Evolutionary conservation across 1,140 invertebrate species (phyloP).

Genomic region (Nephotettix cincticeps): DNA sequence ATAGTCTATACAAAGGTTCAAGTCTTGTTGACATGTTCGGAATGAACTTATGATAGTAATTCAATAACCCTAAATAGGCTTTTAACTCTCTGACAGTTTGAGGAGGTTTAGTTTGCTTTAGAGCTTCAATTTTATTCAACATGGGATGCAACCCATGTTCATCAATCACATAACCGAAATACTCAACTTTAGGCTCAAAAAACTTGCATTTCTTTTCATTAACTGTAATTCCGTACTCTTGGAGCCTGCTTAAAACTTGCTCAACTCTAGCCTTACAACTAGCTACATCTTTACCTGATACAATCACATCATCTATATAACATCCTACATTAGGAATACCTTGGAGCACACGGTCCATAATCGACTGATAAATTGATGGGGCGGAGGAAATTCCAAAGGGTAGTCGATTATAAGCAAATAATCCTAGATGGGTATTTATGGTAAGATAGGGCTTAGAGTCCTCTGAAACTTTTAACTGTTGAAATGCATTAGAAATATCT

Average conservation of each 20-base stretch:
- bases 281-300: no score
- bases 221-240: slow-evolving; percentile 1
- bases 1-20: no score
- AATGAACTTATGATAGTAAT: slow-evolving; percentile 15
- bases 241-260: neutral
- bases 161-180: slow-evolving; percentile 4
- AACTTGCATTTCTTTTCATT: neutral
- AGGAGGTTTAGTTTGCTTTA: neutral
- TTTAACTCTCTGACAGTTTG: neutral
- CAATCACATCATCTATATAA: slow-evolving; percentile 14
- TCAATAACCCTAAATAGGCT: slow-evolving; percentile 13
- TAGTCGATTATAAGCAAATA: neutral
- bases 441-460: neutral
- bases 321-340: neutral
- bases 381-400: neutral
- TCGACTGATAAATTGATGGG: neutral
- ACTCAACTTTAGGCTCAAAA: neutral
- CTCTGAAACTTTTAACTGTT: neutral
- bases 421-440: neutral
- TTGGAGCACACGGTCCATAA: neutral
- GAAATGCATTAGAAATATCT: neutral
- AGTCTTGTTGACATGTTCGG: slow-evolving; percentile 28
- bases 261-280: neutral
- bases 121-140: neutral
- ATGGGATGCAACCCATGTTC: slow-evolving; percentile 1